Base-by-base conservation (phyloP, 2,113 vertebrate genomes). In the Brachyhypopomus occidentalis region DNA sequence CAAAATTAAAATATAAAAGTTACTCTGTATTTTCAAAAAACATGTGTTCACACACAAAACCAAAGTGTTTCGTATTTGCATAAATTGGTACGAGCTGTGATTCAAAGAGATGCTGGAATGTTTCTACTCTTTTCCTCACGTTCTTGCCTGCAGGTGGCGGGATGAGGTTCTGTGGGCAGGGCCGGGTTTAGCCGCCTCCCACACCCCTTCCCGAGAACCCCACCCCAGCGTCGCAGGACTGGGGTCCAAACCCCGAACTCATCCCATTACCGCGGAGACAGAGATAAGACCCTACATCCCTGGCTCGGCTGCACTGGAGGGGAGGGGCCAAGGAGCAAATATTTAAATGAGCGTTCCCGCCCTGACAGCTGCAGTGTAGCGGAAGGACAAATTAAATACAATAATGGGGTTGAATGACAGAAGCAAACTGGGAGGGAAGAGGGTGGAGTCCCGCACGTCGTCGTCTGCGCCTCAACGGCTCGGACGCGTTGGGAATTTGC, bases 221-320 rank as follows among this genome's bases (percentile, higher is more conserved):
- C 60, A 67, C 25, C 60, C 52, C 38, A 86, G 83, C 83, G 82
- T 88, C 88, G 48, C 86, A 85, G 80, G 78, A 89, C 90, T 92
- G 90, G 91, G 91, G 92, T 92, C 90, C 92, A 91, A 90, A 90
- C 90, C 91, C 90, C 88, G 87, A 91, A 91, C 90, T 94, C 92
- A 93, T 93, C 91, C 90, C 88, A 92, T 94, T 93, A 93, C 90
- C 85, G 90, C 86, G 85, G 41, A 81, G 3, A 23, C 58, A 79
- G 80, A 88, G 91, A 94, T 93, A 93, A 93, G 91, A 92, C 87
- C 85, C 84, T 87, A 92, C 89, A 88, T 82, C 84, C 75, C 88
- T 86, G 72, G 83, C 83, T 88, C 75, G 75, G 88, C 86, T 89
- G 89, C 91, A 91, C 93, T 92, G 91, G 88, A 91, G 89, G 88